A percentile compares a stretch with the other conserved stretches of the same genome.
These are phyloP conservation scores for Gavialis gangeticus DNA, from an alignment of 2,113 vertebrate genomes.

Conservation along the genomic window DNA sequence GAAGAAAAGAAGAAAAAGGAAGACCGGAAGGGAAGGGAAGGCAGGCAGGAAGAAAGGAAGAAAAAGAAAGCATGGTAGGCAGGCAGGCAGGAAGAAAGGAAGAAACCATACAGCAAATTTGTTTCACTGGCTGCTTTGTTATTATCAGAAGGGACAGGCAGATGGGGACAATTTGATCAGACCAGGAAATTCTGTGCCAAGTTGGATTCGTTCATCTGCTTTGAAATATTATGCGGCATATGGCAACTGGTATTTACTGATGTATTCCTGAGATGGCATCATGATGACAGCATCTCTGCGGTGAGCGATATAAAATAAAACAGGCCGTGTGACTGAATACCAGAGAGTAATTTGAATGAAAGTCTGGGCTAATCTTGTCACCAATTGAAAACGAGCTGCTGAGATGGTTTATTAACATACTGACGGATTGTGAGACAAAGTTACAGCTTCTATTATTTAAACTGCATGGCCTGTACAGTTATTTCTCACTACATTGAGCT, in stretches of 20 bases:
- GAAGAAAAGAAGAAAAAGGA: too few relatives aligned
- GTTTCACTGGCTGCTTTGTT: conserved; percentile 39
- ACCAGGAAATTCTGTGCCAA: conserved; percentile 26
- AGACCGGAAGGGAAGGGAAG: neutral
- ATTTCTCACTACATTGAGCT: neutral
- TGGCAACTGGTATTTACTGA: neutral
- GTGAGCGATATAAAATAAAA: neutral
- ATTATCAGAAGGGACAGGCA: conserved; percentile 48
- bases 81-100: too few relatives aligned
- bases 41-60: neutral
- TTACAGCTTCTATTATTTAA: neutral
- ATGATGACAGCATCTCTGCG: neutral
- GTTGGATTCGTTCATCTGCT: conserved; percentile 49
- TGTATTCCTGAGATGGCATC: neutral
- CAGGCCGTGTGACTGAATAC: neutral
- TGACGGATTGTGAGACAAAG: accelerated
- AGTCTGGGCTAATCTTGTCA: accelerated
- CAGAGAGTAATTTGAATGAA: neutral
- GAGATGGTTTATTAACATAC: neutral
- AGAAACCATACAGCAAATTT: neutral
- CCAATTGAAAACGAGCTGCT: neutral
- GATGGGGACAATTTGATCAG: conserved; percentile 54
- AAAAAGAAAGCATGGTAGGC: too few relatives aligned
- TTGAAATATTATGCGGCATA: conserved; percentile 7
- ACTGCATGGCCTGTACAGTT: neutral